A percentile compares a stretch with the other conserved stretches of the same genome.
These are phyloP conservation scores for Hystrix brachyura DNA, from an alignment of 2,113 vertebrate species.

Conservation along the genomic window DNA sequence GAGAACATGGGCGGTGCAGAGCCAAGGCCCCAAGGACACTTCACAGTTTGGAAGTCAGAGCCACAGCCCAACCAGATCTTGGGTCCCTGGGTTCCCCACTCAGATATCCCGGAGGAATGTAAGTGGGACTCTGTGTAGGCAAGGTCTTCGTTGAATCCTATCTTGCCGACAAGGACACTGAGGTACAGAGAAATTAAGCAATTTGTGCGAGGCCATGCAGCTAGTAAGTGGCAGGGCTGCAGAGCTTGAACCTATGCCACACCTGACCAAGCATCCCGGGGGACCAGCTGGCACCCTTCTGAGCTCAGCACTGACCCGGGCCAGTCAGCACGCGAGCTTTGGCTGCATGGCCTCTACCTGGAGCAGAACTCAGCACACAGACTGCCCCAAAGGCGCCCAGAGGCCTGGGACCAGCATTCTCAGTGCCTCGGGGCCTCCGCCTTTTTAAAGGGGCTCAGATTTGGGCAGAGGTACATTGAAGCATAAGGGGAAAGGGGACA, in stretches of 20 bases:
- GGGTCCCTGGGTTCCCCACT: not conserved
- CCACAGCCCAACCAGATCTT: not conserved
- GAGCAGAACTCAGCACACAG: not conserved
- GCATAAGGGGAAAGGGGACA: accelerated
- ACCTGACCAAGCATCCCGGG: accelerated
- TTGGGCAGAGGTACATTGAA: not conserved
- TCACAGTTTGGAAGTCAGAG: not conserved
- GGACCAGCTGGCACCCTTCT: accelerated
- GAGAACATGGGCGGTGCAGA: not conserved
- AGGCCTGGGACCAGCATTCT: not conserved
- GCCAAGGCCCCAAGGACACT: not conserved
- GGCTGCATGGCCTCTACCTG: not conserved
- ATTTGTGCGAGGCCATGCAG: not conserved
- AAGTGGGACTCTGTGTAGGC: not conserved
- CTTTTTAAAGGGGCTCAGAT: not conserved
- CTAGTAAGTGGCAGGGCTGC: not conserved
- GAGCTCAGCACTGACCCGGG: not conserved
- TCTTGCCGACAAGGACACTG: not conserved
- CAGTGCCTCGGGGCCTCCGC: not conserved
- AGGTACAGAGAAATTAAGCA: not conserved
- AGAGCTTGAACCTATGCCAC: not conserved
- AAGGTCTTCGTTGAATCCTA: not conserved
- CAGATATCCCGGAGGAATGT: not conserved
- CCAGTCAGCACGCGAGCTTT: not conserved
- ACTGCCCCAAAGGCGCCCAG: not conserved